A percentile compares a stretch with the other conserved stretches of the same genome.
These are phyloP conservation scores for Parnassius orleans DNA, from an alignment of 2,888 invertebrate species.

Conservation along the genomic window DNA sequence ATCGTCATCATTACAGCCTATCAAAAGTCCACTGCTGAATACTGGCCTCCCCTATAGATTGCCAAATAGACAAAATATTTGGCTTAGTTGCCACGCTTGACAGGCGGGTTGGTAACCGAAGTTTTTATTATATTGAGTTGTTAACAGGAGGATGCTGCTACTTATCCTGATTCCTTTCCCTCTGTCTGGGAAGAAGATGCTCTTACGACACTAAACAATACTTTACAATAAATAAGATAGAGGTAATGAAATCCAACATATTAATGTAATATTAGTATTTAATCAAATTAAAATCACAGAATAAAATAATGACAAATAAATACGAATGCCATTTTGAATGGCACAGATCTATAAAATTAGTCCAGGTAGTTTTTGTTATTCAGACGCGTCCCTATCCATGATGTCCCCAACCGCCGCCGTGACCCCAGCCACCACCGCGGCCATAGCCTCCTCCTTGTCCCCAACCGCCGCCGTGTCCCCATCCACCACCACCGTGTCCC, in stretches of 20 bases:
- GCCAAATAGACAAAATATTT: no score
- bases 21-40: no score
- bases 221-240: no score
- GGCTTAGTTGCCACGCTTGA: no score
- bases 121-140: no score
- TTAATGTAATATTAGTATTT: not conserved
- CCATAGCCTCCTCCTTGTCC: slow-evolving; percentile 27
- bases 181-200: no score
- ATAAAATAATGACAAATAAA: not conserved
- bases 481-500: slow-evolving; percentile 23
- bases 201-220: no score
- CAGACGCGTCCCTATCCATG: slow-evolving; percentile 3
- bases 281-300: not conserved
- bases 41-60: no score
- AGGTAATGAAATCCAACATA: not conserved
- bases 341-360: not conserved
- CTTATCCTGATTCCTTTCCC: no score
- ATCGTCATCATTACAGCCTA: no score
- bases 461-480: slow-evolving; percentile 23
- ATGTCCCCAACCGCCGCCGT: slow-evolving; percentile 9
- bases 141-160: no score
- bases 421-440: slow-evolving; percentile 18
- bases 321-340: not conserved
- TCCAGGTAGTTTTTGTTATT: not conserved
- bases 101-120: no score